Base-by-base conservation (phyloP, 1,140 invertebrate species). In the Antheraea pernyi region DNA sequence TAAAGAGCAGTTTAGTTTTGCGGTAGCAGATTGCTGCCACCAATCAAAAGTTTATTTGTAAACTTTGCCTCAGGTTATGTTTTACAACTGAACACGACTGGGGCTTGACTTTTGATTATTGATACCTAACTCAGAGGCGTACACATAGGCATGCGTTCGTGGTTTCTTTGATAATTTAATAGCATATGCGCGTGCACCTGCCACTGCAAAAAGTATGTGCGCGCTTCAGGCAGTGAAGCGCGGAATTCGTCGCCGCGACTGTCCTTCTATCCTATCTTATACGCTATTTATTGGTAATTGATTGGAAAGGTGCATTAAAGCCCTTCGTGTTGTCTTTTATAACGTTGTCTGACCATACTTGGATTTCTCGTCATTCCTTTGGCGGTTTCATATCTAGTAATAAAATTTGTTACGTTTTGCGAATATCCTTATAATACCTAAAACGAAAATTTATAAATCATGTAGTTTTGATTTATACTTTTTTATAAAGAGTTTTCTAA, bases 111-210 rank as follows among this genome's bases (percentile, higher is more conserved):
- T 83, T 90, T 84, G 82, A 85, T 84, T 80, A 82, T 82, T 84
- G 76, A 70, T 77, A 76, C 77, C 75, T 86, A 85, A 42, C 39
- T 86, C 82, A 80, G 75, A 79, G 67, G 68, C 71, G 22, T 67
- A 72, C 72, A 75, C 77, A 80, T 74, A 78, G 73, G 80, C 73
- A 73, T 71, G 70, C 71, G 73, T 85, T 77, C 74, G 77, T 81
- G 83, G 85, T 78, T 76, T 86, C 86, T 89, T 90, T 91, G 89
- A 91, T 86, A 91, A 88, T 91, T 89, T 91, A 91, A 91, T 88
- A 89, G 86, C 89, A 91, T 89, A 89, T 91, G 88, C 81, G 77
- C 78, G 58, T 78, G 81, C 89, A 91, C 89, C 89, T 91, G 89
- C 87, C 78, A 53, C 70, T 88, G 86, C 87, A 91, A 91, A 91